phyloP scores from a whole-genome alignment of 2,113 vertebrate species.

The Aspidoscelis tigris region DNA sequence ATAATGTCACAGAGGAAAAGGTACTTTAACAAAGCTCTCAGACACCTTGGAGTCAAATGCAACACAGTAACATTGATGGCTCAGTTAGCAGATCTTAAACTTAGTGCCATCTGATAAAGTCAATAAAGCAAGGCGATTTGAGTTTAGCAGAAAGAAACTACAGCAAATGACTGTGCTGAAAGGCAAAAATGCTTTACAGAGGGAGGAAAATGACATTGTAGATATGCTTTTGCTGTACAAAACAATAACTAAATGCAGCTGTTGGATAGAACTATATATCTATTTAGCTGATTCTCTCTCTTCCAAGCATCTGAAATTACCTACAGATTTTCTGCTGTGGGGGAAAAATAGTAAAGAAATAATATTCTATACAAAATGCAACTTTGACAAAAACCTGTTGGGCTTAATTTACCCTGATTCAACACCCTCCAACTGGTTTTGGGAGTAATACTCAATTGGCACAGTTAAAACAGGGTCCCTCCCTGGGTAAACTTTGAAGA shows the following conservation, averaged over 20 bases:
- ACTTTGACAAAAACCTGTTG: slow-evolving; percentile 52
- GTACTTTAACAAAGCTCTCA: slow-evolving; percentile 21
- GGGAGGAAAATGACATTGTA: neutral
- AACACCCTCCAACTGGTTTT: neutral
- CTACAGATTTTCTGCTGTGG: slow-evolving; percentile 62
- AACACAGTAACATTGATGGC: slow-evolving; percentile 14
- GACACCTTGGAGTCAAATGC: slow-evolving; percentile 23
- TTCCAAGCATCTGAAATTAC: slow-evolving; percentile 52
- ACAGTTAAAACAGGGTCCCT: neutral
- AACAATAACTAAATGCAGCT: slow-evolving; percentile 40
- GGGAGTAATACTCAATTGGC: neutral
- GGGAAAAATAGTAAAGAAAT: slow-evolving; percentile 53
- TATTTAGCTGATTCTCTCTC: slow-evolving; percentile 32
- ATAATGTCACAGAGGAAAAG: slow-evolving; percentile 24
- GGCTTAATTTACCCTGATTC: slow-evolving; percentile 1
- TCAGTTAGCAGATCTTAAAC: slow-evolving; percentile 24
- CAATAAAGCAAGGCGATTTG: slow-evolving; percentile 38
- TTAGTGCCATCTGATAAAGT: slow-evolving; percentile 44
- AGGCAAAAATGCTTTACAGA: slow-evolving; percentile 6
- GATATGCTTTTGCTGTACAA: slow-evolving; percentile 27
- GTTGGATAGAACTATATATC: slow-evolving; percentile 54
- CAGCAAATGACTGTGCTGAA: slow-evolving; percentile 19
- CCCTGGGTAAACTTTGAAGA: slow-evolving; percentile 4
- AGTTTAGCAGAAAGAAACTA: slow-evolving; percentile 27
- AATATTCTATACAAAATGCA: slow-evolving; percentile 51